Evolutionary conservation across 2,888 invertebrate species (phyloP).

Genomic region (Scaptodrosophila latifasciaeformis): DNA sequence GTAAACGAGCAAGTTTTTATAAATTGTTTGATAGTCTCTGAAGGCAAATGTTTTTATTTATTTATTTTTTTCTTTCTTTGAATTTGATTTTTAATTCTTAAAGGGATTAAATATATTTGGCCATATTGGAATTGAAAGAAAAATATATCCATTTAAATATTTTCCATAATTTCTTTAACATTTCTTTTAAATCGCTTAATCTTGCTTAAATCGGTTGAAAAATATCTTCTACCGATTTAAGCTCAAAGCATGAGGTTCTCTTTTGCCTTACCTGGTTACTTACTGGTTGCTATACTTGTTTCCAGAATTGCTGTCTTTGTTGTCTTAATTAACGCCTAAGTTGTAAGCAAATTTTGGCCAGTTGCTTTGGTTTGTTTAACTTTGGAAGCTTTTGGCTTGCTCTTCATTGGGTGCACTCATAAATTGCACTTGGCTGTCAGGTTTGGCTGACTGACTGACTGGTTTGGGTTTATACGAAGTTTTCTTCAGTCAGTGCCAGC

Average conservation of each 20-base stretch:
- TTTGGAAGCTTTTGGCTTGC: background rate
- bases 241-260: background rate
- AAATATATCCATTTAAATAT: too few species aligned
- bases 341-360: conserved; percentile 62
- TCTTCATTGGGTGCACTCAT: conserved; percentile 47
- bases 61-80: background rate
- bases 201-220: too few species aligned
- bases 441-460: too few species aligned
- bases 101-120: too few species aligned
- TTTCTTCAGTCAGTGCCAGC: conserved; percentile 18
- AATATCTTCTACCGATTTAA: too few species aligned
- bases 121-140: too few species aligned
- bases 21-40: too few species aligned
- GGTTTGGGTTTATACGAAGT: too few species aligned
- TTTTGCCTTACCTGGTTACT: conserved; percentile 8
- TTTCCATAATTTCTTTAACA: too few species aligned
- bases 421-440: conserved; percentile 62
- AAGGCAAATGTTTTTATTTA: too few species aligned
- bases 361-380: conserved; percentile 32
- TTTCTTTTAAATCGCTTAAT: too few species aligned
- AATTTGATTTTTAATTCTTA: conserved; percentile 2
- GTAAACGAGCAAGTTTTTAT: too few species aligned
- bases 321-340: conserved; percentile 66
- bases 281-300: conserved; percentile 7
- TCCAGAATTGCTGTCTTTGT: conserved; percentile 14